Evolutionary conservation across 1,140 invertebrate species (phyloP), one percentile per base, ranked within the genome.

Genomic region (Berghia stephanieae): DNA sequence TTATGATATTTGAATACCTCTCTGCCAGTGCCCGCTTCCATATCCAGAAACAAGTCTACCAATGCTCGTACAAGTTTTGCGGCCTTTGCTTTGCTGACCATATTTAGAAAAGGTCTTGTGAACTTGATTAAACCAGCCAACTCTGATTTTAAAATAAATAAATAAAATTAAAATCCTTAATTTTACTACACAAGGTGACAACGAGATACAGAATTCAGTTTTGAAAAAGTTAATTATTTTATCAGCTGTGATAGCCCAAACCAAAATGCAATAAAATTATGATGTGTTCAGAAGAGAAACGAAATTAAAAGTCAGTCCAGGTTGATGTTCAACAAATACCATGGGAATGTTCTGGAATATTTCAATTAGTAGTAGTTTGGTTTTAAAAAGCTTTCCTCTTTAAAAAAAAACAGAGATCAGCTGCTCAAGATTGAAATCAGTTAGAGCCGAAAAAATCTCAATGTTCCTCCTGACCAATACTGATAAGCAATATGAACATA

Each of bases 1-100:
- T n/a, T n/a, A n/a, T n/a, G n/a, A n/a, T n/a, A n/a, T n/a, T n/a
- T n/a, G 63, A 74, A 57, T 85, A 91, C 90, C 86, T 92, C 96
- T 76, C 96, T 95, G 43, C 96, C 96, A 82, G 96, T 97, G 44
- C 93, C 94, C 79, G 95, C 96, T 90, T 98, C 96, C 88, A 99
- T 93, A 90, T 99, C 97, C 63, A 99, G 91, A 90, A 99, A 99
- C 90, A 98, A 94, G 89, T 99, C 98, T 8, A 99, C 97, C 67
- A 99, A 91, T 16, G 96, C 95, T 78, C 98, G 93, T 0, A 99
- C 97, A 76, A 99, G 91, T 90, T 99, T 99, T 0, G 98, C 98
- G 76, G 98, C 98, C 90, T 99, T 99, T 34, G 98, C 98, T 91
- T 99, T 99, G 86, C 96, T 98, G 81, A 99, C 96, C 80, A 94